Evolutionary conservation across 2,797 vertebrate genomes (phyloP), one percentile per base, ranked within the genome.

Genomic region (Meda fulgida): DNA sequence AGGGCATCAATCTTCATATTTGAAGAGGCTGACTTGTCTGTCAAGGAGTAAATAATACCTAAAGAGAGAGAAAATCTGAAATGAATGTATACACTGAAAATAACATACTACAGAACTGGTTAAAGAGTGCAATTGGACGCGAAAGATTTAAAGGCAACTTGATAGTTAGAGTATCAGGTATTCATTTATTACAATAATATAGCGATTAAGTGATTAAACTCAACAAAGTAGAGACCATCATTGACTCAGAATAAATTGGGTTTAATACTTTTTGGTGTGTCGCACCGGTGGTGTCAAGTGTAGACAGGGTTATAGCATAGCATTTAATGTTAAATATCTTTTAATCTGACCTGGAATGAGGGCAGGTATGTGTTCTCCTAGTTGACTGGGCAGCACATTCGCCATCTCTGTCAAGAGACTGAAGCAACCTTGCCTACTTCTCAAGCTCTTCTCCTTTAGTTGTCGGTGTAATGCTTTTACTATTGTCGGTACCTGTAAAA

Each of bases 1-100:
- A 99, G 93, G 0, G 97, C 94, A 4, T 99, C 97, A 0, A 99
- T 97, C 88, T 96, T 96, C 96, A 99, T 97, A 87, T 96, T 98
- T 91, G 98, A 97, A 85, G 97, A 96, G 89, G 95, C 96, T 78
- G 95, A 96, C 83, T 95, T 97, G 89, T 99, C 98, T 0, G 92
- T 94, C 91, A 99, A 91, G 7, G 97, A 99, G 93, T 96, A 98
- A 81, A 97, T 60, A 10, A 97, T 90, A 48, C 97, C 97, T 99
- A 58, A 26, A 66, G 87, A 70, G 26, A 73, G n/a, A 86, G 18
- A 5, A n/a, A 58, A 14, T 6, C 4, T 81, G 60, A 7, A 46
- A 77, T 9, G 7, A 29, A 23, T 38, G 2, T 75, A 23, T 43
- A 36, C 38, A 36, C 5, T 9, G 23, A 69, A 80, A 51, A 26